phyloP scores from a whole-genome alignment of 2,797 vertebrate species.

The Tapirus indicus region DNA sequence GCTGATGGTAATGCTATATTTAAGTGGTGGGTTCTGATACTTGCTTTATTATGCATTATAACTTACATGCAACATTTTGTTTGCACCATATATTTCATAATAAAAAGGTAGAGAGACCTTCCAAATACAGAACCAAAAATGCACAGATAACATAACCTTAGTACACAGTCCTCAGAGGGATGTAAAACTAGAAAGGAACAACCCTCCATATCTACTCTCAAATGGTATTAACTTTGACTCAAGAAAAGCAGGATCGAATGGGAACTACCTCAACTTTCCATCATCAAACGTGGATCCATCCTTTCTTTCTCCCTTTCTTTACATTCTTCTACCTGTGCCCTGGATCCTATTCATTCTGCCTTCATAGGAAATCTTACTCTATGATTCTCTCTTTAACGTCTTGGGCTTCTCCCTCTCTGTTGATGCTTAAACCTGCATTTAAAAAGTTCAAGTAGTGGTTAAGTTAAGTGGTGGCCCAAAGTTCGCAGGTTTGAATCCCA shows the following conservation, averaged over 20 bases:
- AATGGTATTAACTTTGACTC: not conserved
- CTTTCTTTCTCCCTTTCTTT: not conserved
- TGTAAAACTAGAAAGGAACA: not conserved
- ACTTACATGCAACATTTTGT: not conserved
- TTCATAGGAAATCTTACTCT: not conserved
- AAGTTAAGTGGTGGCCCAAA: too few species aligned
- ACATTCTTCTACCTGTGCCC: not conserved
- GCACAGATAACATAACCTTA: not conserved
- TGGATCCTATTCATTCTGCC: not conserved
- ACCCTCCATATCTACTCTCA: not conserved
- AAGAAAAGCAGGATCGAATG: not conserved
- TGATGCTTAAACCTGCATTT: not conserved
- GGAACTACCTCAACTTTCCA: not conserved
- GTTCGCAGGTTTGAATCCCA: too few species aligned
- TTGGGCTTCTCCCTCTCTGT: not conserved
- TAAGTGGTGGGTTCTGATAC: not conserved
- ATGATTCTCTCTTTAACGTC: not conserved
- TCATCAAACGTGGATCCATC: not conserved
- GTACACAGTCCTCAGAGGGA: not conserved
- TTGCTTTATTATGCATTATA: not conserved
- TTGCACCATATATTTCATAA: not conserved
- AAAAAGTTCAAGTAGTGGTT: not conserved
- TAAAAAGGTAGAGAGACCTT: not conserved
- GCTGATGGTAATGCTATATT: not conserved
- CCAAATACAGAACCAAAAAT: not conserved